Percentiles rank a stretch among this genome's conserved stretches.
Evolutionary conservation across 2,113 vertebrate genomes (phyloP).

Genomic region (Cynopterus brachyotis): DNA sequence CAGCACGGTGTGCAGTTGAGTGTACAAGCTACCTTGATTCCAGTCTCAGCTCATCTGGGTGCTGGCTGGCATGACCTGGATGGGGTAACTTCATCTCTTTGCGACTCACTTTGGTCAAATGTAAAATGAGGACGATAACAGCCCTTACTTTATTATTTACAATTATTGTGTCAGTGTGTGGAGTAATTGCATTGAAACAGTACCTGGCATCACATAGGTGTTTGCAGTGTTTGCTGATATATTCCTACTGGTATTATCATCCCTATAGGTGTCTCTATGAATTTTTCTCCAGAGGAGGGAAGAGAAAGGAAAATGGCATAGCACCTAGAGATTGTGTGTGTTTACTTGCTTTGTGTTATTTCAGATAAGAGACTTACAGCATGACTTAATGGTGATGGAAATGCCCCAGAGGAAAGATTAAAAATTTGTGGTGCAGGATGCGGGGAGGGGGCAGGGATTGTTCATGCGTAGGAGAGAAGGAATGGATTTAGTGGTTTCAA

Average conservation of each 20-base stretch:
- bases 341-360: not conserved
- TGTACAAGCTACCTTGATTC: not conserved
- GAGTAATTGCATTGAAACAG: not conserved
- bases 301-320: not conserved
- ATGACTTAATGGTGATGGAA: not conserved
- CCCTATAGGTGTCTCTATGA: not conserved
- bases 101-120: not conserved
- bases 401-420: not conserved
- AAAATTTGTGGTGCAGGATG: not conserved
- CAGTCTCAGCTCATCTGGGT: not conserved
- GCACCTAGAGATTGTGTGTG: too few relatives aligned
- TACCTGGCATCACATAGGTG: not conserved
- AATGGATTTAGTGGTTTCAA: not conserved
- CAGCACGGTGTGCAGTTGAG: accelerated
- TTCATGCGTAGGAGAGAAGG: not conserved
- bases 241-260: not conserved
- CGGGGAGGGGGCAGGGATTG: not conserved
- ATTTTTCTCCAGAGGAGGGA: not conserved
- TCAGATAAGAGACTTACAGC: not conserved
- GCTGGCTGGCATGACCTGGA: not conserved
- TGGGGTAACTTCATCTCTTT: not conserved
- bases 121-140: not conserved
- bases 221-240: not conserved
- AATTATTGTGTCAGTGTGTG: not conserved
- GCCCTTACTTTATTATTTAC: not conserved